Evolutionary conservation across 2,113 vertebrate genomes (phyloP), one percentile per base, ranked within the genome.

Genomic region (Hirundichthys speculiger): DNA sequence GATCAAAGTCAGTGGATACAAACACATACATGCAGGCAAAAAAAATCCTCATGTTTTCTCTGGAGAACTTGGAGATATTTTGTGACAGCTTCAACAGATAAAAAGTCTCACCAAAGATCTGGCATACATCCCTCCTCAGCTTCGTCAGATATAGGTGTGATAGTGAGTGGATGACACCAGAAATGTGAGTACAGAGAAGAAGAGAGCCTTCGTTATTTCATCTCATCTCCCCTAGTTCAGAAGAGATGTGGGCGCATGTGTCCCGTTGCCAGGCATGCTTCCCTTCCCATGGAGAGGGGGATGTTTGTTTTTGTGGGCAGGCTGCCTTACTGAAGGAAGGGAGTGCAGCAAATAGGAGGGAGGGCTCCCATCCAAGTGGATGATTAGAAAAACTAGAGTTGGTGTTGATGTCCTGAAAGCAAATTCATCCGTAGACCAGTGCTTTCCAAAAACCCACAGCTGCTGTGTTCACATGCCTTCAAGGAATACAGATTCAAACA

Each of bases 271-370:
- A 71, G 77, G 71, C 48, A 70, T 58, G 69, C 71, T 62, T 71
- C 42, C 58, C 61, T 57, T 59, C 71, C 60, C 47, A 42, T 43
- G 40, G 85, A 13, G 55, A 68, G 34, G 25, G 1, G 51, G 45
- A 56, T 79, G 79, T 83, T 86, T 86, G 75, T 83, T 84, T 79
- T 60, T 47, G 39, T 60, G 64, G 67, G 67, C 69, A 69, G 56
- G n/a, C 56, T 72, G 73, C 66, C 54, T 83, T 62, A 63, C 70
- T 83, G 64, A 71, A 71, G 84, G 59, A 48, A 82, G 68, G 73
- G 54, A 61, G 59, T 21, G 57, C 54, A 50, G 54, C 4, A 5
- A 43, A 70, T 13, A 19, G 57, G 55, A 59, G 46, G 52, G 61
- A 46, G 50, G 75, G 77, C 63, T 47, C 64, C 47, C n/a, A 46